phyloP scores from a whole-genome alignment of 2,888 invertebrate species.

The Trimorus sp. region DNA sequence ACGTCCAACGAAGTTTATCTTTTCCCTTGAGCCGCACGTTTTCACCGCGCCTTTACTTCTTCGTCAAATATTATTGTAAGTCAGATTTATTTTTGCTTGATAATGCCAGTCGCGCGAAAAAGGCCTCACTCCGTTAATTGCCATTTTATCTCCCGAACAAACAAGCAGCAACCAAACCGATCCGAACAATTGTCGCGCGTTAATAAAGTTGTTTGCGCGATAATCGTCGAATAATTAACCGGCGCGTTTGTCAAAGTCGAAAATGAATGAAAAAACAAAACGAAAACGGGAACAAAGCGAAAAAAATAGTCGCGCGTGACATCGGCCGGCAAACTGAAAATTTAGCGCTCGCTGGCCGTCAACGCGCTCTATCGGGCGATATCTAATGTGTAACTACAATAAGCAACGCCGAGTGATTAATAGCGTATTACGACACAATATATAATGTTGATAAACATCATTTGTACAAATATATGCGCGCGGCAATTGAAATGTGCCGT shows the following conservation, averaged over 20 bases:
- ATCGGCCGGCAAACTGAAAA: slow-evolving; percentile 23
- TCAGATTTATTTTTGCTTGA: slow-evolving; percentile 51
- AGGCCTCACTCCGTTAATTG: neutral
- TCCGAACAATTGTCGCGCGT: neutral
- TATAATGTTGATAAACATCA: slow-evolving; percentile 57
- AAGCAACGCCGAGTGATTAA: slow-evolving; percentile 39
- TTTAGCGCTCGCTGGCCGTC: slow-evolving; percentile 29
- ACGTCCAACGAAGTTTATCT: slow-evolving; percentile 48
- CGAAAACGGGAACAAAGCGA: slow-evolving; percentile 1
- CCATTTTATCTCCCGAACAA: slow-evolving; percentile 21
- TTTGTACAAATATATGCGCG: slow-evolving; percentile 52
- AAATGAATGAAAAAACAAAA: neutral
- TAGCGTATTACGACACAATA: slow-evolving; percentile 38
- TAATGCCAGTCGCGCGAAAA: slow-evolving; percentile 32
- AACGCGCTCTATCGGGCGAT: slow-evolving; percentile 33
- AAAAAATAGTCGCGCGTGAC: slow-evolving; percentile 5
- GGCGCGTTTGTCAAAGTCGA: slow-evolving; percentile 16
- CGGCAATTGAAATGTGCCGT: slow-evolving; percentile 56
- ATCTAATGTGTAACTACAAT: slow-evolving; percentile 39
- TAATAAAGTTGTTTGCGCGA: slow-evolving; percentile 28
- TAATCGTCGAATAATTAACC: slow-evolving; percentile 22
- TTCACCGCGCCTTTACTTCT: slow-evolving; percentile 47
- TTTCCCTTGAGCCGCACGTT: slow-evolving; percentile 47
- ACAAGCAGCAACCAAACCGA: neutral
- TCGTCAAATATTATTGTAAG: slow-evolving; percentile 56